phyloP scores from a whole-genome alignment of 2,797 vertebrate genomes.

The Diceros bicornis region DNA sequence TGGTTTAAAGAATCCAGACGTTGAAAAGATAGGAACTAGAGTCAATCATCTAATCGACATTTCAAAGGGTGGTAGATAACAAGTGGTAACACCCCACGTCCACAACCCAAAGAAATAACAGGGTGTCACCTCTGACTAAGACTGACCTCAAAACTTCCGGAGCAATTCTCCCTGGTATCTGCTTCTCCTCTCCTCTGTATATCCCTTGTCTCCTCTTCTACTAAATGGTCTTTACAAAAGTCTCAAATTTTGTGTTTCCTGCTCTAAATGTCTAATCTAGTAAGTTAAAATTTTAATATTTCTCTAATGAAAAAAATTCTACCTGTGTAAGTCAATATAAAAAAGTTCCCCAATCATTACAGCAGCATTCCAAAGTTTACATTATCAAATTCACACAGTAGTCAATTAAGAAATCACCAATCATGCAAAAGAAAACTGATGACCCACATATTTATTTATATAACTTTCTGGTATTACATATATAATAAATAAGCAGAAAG shows the following conservation, averaged over 20 bases:
- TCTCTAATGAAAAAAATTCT: constrained; percentile 32
- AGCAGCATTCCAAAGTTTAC: constrained; percentile 37
- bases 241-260: constrained; percentile 34
- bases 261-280: constrained; percentile 32
- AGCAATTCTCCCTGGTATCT: background rate
- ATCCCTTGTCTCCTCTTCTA: background rate
- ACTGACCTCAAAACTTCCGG: constrained; percentile 65
- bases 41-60: constrained; percentile 72
- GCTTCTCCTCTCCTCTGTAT: background rate
- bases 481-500: constrained; percentile 34
- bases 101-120: constrained; percentile 78
- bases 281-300: constrained; percentile 48
- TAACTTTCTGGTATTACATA: constrained; percentile 13
- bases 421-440: constrained; percentile 47
- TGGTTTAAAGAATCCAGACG: constrained; percentile 69
- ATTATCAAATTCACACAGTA: constrained; percentile 48
- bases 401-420: constrained; percentile 59
- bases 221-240: background rate
- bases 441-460: background rate
- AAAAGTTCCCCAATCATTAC: background rate
- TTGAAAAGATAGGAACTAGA: constrained; percentile 62
- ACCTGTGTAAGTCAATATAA: background rate
- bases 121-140: constrained; percentile 77
- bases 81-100: constrained; percentile 66
- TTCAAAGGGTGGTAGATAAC: constrained; percentile 79